phyloP scores from a whole-genome alignment of 2,113 vertebrate species.

The Mirza zaza region DNA sequence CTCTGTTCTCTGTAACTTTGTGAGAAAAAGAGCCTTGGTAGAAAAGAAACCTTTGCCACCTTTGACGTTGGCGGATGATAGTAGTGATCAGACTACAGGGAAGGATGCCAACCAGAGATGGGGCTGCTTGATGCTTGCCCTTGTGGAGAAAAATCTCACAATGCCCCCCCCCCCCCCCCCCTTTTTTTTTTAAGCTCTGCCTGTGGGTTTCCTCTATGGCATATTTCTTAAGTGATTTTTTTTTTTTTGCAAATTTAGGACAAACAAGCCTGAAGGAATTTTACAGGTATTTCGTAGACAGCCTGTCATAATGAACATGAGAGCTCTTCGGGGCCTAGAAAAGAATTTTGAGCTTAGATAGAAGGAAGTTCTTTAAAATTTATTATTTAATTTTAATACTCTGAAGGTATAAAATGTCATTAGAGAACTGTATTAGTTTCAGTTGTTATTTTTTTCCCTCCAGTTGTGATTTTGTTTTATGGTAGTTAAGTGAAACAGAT shows the following conservation, averaged over 20 bases:
- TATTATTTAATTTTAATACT: background rate
- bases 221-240: background rate
- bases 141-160: background rate
- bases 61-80: background rate
- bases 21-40: background rate
- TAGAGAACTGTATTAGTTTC: background rate
- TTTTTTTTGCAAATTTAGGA: background rate
- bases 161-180: background rate
- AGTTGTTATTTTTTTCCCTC: background rate
- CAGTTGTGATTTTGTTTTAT: background rate
- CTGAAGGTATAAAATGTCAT: background rate
- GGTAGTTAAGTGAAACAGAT: background rate
- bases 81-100: background rate
- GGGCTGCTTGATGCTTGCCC: background rate
- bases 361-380: background rate
- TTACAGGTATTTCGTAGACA: background rate
- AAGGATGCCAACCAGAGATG: no score
- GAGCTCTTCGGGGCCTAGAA: background rate
- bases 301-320: background rate
- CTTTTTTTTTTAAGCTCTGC: background rate
- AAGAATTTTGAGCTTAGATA: background rate
- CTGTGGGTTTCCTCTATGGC: background rate
- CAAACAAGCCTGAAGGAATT: background rate
- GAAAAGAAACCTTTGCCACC: background rate
- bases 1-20: background rate